Evolutionary conservation across 2,888 invertebrate species (phyloP), one percentile per base, ranked within the genome.

Genomic region (Dyspetes luteomarginatus): DNA sequence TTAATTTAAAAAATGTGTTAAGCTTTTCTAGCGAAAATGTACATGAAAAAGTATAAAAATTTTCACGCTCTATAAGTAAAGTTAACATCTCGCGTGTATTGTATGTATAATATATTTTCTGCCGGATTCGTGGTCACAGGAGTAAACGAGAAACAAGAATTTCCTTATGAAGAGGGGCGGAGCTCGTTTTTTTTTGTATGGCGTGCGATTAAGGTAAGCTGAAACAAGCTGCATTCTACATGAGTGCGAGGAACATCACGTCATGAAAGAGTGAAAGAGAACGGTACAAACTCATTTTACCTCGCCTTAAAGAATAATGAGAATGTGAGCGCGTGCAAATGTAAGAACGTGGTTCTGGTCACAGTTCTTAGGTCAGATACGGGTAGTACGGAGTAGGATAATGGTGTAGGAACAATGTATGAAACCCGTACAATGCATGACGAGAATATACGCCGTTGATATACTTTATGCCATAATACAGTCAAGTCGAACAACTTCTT

Each of bases 241-340:
- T n/a, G n/a, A n/a, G n/a, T n/a, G n/a, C n/a, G n/a, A n/a, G n/a
- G n/a, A n/a, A n/a, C n/a, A n/a, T n/a, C n/a, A n/a, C n/a, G n/a
- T n/a, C n/a, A n/a, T n/a, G n/a, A n/a, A n/a, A n/a, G n/a, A n/a
- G n/a, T n/a, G n/a, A n/a, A n/a, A n/a, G n/a, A n/a, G n/a, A n/a
- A n/a, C n/a, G n/a, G n/a, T n/a, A n/a, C n/a, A n/a, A n/a, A n/a
- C n/a, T n/a, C n/a, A n/a, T n/a, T n/a, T n/a, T n/a, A n/a, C n/a
- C n/a, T n/a, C n/a, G n/a, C n/a, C n/a, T n/a, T n/a, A n/a, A n/a
- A 60, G 60, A 78, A 78, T 72, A 72, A 72, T 65, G 71, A 65
- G 65, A 48, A 45, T 43, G 58, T 43, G 55, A 56, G 28, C 15
- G 22, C 9, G 28, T 15, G 45, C 28, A 22, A 69, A 76, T 17